Conservation (phyloP, 2,797 vertebrate species). For the Xenops minutus region DNA sequence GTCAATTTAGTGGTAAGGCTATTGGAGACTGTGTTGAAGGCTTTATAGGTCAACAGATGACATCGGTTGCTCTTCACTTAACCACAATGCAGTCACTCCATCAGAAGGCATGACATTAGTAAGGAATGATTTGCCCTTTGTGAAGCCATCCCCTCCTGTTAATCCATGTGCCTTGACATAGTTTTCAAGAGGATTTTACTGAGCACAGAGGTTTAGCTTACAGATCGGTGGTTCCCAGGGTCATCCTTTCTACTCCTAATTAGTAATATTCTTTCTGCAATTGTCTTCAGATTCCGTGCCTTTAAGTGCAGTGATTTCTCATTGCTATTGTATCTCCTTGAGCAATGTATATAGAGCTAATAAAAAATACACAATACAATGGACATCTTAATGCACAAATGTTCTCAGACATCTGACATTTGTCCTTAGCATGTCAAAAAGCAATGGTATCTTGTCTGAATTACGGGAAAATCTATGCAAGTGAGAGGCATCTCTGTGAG, state of each 20-base stretch:
- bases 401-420: background rate
- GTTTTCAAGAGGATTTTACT: background rate
- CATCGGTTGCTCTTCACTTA: background rate
- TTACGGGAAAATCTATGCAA: background rate
- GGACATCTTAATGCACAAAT: background rate
- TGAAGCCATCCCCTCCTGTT: background rate
- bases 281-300: background rate
- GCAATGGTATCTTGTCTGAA: background rate
- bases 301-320: background rate
- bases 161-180: background rate
- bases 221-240: background rate
- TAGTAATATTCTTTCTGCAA: background rate
- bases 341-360: background rate
- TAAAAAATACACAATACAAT: background rate
- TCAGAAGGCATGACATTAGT: accelerated
- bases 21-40: background rate
- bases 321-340: background rate
- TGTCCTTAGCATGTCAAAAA: background rate
- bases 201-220: background rate
- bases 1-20: background rate
- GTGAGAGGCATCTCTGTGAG: background rate
- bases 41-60: background rate
- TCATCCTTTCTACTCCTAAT: background rate
- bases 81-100: background rate
- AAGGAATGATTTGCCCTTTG: background rate